A percentile compares a stretch with the other conserved stretches of the same genome.
phyloP scores from a whole-genome alignment of 2,888 invertebrate species.

The Pachliopta kotzebuea region DNA sequence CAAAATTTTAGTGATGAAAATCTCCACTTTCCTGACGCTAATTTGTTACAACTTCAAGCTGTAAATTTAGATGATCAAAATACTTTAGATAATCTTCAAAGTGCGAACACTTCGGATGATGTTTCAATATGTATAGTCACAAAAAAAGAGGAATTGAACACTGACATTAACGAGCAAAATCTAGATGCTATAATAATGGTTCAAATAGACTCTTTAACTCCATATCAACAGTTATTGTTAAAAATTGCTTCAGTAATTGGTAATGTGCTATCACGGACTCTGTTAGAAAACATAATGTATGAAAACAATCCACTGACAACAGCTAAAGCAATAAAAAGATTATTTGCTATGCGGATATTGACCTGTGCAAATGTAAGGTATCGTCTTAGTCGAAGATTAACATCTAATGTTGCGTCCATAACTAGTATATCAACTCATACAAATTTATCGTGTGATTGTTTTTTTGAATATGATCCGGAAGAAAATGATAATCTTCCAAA shows the following conservation, averaged over 20 bases:
- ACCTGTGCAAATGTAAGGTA: slow-evolving; percentile 69
- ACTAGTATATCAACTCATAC: slow-evolving; percentile 35
- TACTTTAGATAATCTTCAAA: slow-evolving; percentile 48
- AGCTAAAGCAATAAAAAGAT: slow-evolving; percentile 75
- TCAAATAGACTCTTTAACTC: slow-evolving; percentile 78
- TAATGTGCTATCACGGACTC: slow-evolving; percentile 70
- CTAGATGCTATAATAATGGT: slow-evolving; percentile 74
- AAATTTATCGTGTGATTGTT: slow-evolving; percentile 58
- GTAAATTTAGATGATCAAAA: slow-evolving; percentile 53
- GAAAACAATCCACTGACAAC: slow-evolving; percentile 71
- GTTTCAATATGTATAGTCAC: slow-evolving; percentile 58
- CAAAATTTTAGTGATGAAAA: slow-evolving; percentile 45
- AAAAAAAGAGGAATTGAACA: slow-evolving; percentile 56
- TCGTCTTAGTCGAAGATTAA: slow-evolving; percentile 38
- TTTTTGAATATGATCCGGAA: slow-evolving; percentile 60
- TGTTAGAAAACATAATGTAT: slow-evolving; percentile 77
- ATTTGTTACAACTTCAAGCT: slow-evolving; percentile 57
- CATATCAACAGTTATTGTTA: slow-evolving; percentile 81
- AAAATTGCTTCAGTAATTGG: slow-evolving; percentile 82
- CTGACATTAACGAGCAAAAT: slow-evolving; percentile 64
- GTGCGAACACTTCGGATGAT: slow-evolving; percentile 48
- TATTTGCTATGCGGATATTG: slow-evolving; percentile 77
- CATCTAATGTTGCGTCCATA: slow-evolving; percentile 35
- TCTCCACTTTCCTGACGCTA: slow-evolving; percentile 60
- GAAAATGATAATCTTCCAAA: slow-evolving; percentile 60